Evolutionary conservation across 2,888 invertebrate species (phyloP).

Genomic region (Atethmia centrago): DNA sequence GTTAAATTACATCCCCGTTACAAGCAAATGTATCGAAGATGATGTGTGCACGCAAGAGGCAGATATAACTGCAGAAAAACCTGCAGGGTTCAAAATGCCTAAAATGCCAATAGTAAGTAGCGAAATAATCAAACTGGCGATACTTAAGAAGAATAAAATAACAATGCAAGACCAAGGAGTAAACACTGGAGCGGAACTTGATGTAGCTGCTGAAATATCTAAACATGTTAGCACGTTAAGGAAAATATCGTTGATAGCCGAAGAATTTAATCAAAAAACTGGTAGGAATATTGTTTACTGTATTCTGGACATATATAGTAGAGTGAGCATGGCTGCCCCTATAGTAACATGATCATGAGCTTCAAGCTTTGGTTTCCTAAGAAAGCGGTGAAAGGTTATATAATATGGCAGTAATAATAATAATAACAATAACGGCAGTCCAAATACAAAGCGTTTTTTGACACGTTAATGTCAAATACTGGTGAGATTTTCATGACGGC

Average conservation of each 20-base stretch:
- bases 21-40: constrained; percentile 35
- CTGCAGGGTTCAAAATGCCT: constrained; percentile 77
- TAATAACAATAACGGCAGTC: no score
- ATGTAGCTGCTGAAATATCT: constrained; percentile 83
- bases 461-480: no score
- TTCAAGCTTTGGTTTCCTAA: no score
- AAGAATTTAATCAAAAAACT: constrained; percentile 88
- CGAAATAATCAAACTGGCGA: constrained; percentile 78
- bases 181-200: constrained; percentile 80
- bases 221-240: constrained; percentile 83
- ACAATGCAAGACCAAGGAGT: constrained; percentile 77
- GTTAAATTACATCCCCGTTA: constrained; percentile 66
- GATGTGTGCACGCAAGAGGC: constrained; percentile 56
- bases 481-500: no score
- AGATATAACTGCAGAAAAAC: constrained; percentile 59
- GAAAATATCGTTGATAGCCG: constrained; percentile 87
- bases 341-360: no score
- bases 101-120: constrained; percentile 85
- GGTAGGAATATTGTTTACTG: constrained; percentile 69
- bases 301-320: background rate
- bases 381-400: no score
- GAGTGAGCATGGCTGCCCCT: no score
- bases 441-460: no score
- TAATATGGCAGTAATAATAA: no score
- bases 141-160: constrained; percentile 66